Percentiles rank a stretch among this genome's conserved stretches.
phyloP scores from a whole-genome alignment of 1,140 invertebrate species.

The Cydia strobilella region DNA sequence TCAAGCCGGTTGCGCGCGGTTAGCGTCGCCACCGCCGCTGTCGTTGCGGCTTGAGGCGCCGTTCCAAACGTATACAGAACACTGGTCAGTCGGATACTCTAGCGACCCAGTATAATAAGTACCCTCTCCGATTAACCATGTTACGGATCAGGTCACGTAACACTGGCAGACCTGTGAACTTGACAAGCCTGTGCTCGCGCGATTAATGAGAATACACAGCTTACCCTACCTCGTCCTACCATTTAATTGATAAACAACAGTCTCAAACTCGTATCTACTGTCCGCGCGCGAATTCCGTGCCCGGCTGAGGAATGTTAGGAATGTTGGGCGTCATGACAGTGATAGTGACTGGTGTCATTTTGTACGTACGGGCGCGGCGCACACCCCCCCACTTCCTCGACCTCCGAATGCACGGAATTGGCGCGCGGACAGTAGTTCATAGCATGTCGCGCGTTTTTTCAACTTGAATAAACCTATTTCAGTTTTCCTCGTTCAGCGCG shows the following conservation, averaged over 20 bases:
- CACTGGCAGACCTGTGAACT: background rate
- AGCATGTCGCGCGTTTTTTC: background rate
- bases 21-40: constrained; percentile 20
- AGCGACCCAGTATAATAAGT: background rate
- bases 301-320: too few species aligned
- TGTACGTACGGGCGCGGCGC: too few species aligned
- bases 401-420: too few species aligned
- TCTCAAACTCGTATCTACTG: background rate
- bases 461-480: background rate
- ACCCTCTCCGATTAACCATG: background rate
- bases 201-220: background rate
- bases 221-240: background rate
- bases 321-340: too few species aligned
- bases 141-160: background rate
- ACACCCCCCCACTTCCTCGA: too few species aligned
- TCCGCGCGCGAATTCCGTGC: too few species aligned
- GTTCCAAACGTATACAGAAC: background rate
- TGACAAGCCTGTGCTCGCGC: background rate
- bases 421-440: too few species aligned
- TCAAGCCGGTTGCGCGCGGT: constrained; percentile 47
- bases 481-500: background rate
- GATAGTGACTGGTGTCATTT: too few species aligned
- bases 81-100: background rate
- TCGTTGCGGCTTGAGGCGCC: background rate
- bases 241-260: background rate